Base-by-base conservation (phyloP, 2,888 invertebrate genomes). In the Maniola hyperantus region DNA sequence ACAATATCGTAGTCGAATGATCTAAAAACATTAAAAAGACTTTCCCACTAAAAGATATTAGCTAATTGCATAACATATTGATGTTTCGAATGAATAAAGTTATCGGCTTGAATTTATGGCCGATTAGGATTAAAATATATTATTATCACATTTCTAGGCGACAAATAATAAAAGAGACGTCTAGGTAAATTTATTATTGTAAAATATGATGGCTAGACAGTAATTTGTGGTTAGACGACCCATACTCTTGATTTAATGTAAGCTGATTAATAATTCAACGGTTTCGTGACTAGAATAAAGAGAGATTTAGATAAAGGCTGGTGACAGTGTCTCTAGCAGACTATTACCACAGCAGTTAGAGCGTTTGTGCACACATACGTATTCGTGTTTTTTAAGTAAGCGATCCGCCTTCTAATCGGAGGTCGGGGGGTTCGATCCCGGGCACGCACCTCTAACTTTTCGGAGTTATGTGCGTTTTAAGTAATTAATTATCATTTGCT, bases 101-200 rank as follows among this genome's bases (percentile, higher is more conserved):
- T 57, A 42, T 57, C 42, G 2, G 20, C 13, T 20, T 13, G 20
- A 20, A 57, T 57, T 42, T 57, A 57, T 57, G 39, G 42, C 20
- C 42, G 42, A 39, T 57, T 57, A 57, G 57, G 57, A 42, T 57
- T 42, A 39, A 39, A 42, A 57, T 57, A 57, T 42, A 57, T 42
- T 57, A 42, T 15, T 15, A 33, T n/a, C 15, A 8, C 54, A 54
- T 57, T 42, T 42, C 15, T 6, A 39, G 57, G 42, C 18, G 57
- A 34, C 50, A 61, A 50, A 36, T 36, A 50, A 61, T 50, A 50
- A 50, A 50, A 60, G 34, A 61, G 18, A 50, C 13, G 15, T 61
- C 18, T 36, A 13, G 39, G 39, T 20, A 18, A 36, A 61, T 50
- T 50, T 50, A 61, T 61, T 36, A 34, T 34, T 36, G 33, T 36